Percentiles rank a stretch among this genome's conserved stretches.
Conservation (phyloP, 1,140 invertebrate species). For the Chrysopa pallens region DNA sequence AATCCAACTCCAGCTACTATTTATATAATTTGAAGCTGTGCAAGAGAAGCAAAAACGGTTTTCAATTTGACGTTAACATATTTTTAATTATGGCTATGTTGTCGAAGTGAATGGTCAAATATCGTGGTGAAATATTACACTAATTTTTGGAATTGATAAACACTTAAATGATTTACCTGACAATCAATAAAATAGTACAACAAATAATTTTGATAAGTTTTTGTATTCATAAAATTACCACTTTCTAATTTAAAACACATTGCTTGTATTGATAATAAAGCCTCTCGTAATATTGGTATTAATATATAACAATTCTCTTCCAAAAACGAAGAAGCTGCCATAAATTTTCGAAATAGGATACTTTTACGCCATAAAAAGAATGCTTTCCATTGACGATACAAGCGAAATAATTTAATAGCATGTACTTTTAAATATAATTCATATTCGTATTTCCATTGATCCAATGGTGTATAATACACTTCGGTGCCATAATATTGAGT, state of each 20-base stretch:
- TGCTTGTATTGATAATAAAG: conserved; percentile 44
- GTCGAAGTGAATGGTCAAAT: no score
- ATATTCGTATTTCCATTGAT: conserved; percentile 52
- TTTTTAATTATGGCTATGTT: no score
- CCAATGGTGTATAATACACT: conserved; percentile 45
- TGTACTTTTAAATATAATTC: conserved; percentile 43
- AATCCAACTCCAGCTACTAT: no score
- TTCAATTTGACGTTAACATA: no score
- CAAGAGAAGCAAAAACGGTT: no score
- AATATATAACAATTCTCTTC: conserved; percentile 51
- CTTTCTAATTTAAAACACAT: conserved; percentile 48
- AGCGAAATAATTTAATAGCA: conserved; percentile 51
- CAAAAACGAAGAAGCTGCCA: conserved; percentile 33
- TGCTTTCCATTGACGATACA: conserved; percentile 63
- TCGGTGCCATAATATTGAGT: conserved; percentile 42
- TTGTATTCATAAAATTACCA: conserved; percentile 36
- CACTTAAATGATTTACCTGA: conserved; percentile 27
- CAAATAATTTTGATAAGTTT: conserved; percentile 32
- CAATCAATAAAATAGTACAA: conserved; percentile 47
- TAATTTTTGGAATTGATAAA: no score
- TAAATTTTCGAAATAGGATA: conserved; percentile 48
- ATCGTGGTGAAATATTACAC: no score
- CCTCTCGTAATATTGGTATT: conserved; percentile 47
- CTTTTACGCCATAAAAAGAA: conserved; percentile 65
- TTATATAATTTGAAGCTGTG: no score